Conservation (phyloP, 2,113 vertebrate species). For the Tinamus guttatus region DNA sequence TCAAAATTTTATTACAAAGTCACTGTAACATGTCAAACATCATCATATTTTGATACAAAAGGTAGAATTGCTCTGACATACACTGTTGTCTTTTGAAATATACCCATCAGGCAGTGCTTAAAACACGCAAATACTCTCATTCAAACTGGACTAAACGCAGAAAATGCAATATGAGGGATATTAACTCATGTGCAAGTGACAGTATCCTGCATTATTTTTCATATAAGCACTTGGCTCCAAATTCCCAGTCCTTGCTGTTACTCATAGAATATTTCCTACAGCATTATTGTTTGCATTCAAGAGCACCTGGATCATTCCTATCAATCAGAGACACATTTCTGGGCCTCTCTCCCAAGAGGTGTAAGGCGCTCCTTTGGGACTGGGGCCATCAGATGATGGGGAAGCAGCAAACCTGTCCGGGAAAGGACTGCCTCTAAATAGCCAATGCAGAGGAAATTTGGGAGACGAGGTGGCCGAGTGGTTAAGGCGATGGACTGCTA, state of each 20-base stretch:
- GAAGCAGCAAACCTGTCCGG: not conserved
- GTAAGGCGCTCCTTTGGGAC: not conserved
- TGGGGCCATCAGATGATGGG: not conserved
- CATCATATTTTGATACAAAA: not conserved
- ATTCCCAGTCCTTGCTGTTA: not conserved
- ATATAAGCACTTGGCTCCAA: not conserved
- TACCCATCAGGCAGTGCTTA: not conserved
- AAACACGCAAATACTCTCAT: not conserved
- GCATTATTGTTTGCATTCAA: not conserved
- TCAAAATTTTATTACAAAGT: not conserved
- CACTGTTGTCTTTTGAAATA: not conserved
- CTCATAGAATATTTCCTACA: not conserved
- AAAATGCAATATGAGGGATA: not conserved
- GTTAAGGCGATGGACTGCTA: slow-evolving; percentile 79
- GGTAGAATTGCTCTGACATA: not conserved
- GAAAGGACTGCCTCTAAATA: not conserved
- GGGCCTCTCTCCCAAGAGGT: not conserved
- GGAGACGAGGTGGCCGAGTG: slow-evolving; percentile 77
- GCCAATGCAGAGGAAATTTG: not conserved
- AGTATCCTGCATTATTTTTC: not conserved
- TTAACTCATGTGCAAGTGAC: not conserved
- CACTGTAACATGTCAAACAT: not conserved
- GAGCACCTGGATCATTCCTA: not conserved
- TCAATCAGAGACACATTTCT: not conserved
- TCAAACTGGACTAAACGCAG: not conserved